phyloP scores from a whole-genome alignment of 1,140 invertebrate species.

The Lineus longissimus region DNA sequence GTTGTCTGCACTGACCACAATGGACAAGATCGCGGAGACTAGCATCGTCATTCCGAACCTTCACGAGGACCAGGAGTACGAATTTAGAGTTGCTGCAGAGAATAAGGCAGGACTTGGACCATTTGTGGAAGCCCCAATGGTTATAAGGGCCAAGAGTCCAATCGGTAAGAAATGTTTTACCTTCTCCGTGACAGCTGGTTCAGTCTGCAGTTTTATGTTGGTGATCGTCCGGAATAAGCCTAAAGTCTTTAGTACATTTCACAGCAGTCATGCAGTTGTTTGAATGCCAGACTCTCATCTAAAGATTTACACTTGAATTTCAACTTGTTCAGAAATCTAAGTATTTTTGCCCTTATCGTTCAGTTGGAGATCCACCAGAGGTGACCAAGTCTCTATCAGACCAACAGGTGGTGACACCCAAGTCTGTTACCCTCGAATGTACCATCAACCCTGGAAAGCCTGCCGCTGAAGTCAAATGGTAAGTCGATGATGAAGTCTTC shows the following conservation, averaged over 20 bases:
- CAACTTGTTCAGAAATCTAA: background rate
- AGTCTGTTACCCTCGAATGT: conserved; percentile 47
- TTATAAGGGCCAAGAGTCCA: conserved; percentile 88
- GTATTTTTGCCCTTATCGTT: background rate
- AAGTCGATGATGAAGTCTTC: background rate
- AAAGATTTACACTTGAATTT: background rate
- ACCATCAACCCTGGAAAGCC: conserved; percentile 46
- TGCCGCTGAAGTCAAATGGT: conserved; percentile 49
- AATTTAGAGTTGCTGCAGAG: conserved; percentile 87
- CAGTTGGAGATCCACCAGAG: conserved; percentile 46
- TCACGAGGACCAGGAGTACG: conserved; percentile 89
- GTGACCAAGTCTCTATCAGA: conserved; percentile 42
- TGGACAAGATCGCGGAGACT: conserved; percentile 54
- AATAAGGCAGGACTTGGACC: conserved; percentile 90
- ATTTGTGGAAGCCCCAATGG: conserved; percentile 82
- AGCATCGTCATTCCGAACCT: conserved; percentile 84
- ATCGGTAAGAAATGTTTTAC: conserved; percentile 63
- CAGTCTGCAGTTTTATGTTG: background rate
- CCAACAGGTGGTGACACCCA: conserved; percentile 36
- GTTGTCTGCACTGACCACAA: conserved; percentile 63
- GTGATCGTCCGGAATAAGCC: background rate
- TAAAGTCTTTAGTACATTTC: no score
- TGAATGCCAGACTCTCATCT: background rate
- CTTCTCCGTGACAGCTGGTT: background rate
- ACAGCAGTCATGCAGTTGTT: background rate